Evolutionary conservation across 2,888 invertebrate genomes (phyloP), one percentile per base, ranked within the genome.

Genomic region (Altica lythri): DNA sequence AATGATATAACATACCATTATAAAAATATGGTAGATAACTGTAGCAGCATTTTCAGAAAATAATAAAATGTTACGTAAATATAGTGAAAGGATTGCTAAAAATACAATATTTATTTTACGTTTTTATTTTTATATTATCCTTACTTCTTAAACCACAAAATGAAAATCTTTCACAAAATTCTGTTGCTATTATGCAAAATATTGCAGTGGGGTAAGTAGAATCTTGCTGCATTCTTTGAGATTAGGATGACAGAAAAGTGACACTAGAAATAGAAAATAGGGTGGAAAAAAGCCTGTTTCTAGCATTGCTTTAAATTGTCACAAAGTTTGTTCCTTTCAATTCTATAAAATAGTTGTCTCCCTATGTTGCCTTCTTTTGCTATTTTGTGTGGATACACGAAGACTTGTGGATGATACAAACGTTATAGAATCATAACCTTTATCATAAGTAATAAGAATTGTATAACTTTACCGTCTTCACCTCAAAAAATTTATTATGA

Each of bases 81-180:
- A 92, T 30, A 92, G 72, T 0, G 88, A 87, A 46, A 92, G 76
- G 61, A 92, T 87, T n/a, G 91, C 90, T 91, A 79, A 17, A 78
- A 76, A 19, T 13, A 32, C 2, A 44, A 13, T 3, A 27, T 27
- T n/a, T 27, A 9, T 27, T 34, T n/a, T 8, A 2, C 4, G 9
- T 4, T 16, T 12, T 9, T 14, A 27, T 17, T 32, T 12, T 10
- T 13, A 12, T n/a, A 32, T 27, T 32, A 4, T 55, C 49, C 63
- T 63, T 77, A 89, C 89, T 86, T 80, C 87, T 79, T 69, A 89
- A 77, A 56, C 92, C 92, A 78, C 90, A 92, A 77, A 87, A 92
- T 5, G 89, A 90, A 75, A 92, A 91, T 66, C 92, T 78, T 75
- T 92, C 92, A 75, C 91, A 92, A 77, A 92, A 91, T 72, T 92